A percentile compares a stretch with the other conserved stretches of the same genome.
These are phyloP conservation scores for Micropoecilia bifurca DNA, from an alignment of 2,797 vertebrate species.

Conservation along the genomic window DNA sequence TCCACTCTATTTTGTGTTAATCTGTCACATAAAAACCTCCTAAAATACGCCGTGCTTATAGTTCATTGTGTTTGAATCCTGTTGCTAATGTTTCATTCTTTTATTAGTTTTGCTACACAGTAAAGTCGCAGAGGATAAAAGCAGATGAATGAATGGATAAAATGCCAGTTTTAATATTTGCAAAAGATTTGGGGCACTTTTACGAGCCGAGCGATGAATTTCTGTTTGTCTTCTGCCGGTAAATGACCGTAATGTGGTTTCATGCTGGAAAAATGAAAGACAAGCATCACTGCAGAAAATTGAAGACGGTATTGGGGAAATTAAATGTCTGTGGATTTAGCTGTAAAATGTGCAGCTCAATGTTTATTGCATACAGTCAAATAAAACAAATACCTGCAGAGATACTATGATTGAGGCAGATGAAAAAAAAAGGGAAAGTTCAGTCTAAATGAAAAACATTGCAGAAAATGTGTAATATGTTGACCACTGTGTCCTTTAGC, in stretches of 20 bases:
- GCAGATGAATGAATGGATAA: slow-evolving; percentile 6
- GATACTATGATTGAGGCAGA: slow-evolving; percentile 1
- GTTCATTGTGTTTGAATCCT: background rate
- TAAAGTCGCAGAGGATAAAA: background rate
- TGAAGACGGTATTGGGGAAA: slow-evolving; percentile 2
- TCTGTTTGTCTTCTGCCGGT: slow-evolving; percentile 25
- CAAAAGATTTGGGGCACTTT: slow-evolving; percentile 11
- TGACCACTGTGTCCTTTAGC: background rate
- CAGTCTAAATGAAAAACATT: background rate
- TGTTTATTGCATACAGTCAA: slow-evolving; percentile 17
- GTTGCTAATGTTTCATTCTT: background rate
- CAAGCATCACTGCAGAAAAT: slow-evolving; percentile 15
- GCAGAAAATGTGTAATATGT: background rate
- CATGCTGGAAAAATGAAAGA: slow-evolving; percentile 8
- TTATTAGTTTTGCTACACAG: background rate
- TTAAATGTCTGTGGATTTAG: slow-evolving; percentile 5
- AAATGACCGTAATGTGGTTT: slow-evolving; percentile 8
- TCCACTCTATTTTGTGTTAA: background rate
- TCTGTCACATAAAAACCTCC: background rate
- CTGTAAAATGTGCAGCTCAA: background rate
- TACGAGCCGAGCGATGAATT: slow-evolving; percentile 12
- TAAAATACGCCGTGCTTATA: background rate
- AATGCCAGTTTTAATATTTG: slow-evolving; percentile 11
- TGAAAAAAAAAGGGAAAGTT: slow-evolving; percentile 3
- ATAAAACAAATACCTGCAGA: background rate